phyloP scores from a whole-genome alignment of 2,113 vertebrate genomes.

The Spizaetus ornatus region DNA sequence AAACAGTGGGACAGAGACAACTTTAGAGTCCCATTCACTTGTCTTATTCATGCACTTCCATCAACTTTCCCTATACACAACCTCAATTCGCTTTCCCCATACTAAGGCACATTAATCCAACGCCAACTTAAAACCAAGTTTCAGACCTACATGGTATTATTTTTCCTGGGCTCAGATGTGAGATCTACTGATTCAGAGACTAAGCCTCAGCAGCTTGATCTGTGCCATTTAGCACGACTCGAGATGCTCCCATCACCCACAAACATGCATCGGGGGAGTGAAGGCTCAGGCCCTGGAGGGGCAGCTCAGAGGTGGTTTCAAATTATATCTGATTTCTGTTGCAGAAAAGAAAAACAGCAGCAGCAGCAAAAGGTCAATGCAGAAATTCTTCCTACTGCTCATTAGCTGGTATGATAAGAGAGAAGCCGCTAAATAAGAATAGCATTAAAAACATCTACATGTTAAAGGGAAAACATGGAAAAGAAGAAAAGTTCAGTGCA shows the following conservation, averaged over 20 bases:
- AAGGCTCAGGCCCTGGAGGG: neutral
- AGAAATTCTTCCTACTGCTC: neutral
- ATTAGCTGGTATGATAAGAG: neutral
- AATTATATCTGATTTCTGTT: neutral
- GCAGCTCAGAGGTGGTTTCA: neutral
- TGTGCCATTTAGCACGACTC: neutral
- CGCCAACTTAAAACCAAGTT: neutral
- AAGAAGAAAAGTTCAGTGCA: neutral
- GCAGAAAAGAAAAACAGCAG: neutral
- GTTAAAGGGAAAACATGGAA: neutral
- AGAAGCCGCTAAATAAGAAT: neutral
- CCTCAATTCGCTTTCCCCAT: neutral
- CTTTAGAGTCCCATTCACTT: neutral
- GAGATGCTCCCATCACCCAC: neutral
- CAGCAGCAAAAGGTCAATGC: conserved; percentile 5
- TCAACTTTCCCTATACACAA: neutral
- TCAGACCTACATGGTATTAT: neutral
- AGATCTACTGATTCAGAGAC: neutral
- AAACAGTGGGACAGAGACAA: neutral
- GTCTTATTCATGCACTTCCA: neutral
- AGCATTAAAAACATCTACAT: neutral
- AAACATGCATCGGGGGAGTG: accelerated
- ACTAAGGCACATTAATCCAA: neutral
- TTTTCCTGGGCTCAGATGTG: neutral
- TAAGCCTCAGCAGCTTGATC: neutral